Evolutionary conservation across 2,113 vertebrate species (phyloP).

Genomic region (Pterocles gutturalis): DNA sequence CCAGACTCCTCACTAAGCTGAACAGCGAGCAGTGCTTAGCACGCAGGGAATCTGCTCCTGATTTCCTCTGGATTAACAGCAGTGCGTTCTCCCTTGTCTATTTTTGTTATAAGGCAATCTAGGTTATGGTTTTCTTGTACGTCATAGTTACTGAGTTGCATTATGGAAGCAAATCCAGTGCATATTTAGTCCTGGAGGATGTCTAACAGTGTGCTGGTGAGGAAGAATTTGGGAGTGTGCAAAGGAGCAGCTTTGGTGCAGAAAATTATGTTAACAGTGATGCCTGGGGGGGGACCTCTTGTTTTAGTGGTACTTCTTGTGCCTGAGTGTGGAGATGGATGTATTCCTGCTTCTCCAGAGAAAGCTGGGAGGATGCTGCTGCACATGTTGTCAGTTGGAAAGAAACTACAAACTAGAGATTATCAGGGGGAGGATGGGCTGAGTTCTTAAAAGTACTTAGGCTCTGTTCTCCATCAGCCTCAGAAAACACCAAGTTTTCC

Average conservation of each 20-base stretch:
- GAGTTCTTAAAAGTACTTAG: neutral
- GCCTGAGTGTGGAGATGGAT: neutral
- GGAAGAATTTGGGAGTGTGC: neutral
- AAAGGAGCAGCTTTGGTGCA: neutral
- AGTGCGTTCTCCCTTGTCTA: neutral
- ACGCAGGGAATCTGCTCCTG: neutral
- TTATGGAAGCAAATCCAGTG: accelerated
- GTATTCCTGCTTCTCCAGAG: neutral
- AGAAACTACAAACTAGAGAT: neutral
- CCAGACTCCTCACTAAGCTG: neutral
- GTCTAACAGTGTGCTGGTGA: neutral
- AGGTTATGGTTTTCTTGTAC: neutral
- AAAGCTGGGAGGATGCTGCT: neutral
- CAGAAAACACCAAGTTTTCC: neutral
- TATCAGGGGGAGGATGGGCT: neutral
- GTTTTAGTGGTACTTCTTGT: neutral
- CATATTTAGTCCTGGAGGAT: neutral
- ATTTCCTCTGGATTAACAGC: slow-evolving; percentile 31
- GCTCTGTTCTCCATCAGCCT: neutral
- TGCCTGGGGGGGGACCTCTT: neutral
- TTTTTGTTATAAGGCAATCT: slow-evolving; percentile 35
- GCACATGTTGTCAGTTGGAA: neutral
- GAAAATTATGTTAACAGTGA: neutral
- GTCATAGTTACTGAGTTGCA: accelerated
- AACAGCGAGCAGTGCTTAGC: neutral